Conservation (phyloP, 1,140 invertebrate genomes). For the Bombus cullumanus region DNA sequence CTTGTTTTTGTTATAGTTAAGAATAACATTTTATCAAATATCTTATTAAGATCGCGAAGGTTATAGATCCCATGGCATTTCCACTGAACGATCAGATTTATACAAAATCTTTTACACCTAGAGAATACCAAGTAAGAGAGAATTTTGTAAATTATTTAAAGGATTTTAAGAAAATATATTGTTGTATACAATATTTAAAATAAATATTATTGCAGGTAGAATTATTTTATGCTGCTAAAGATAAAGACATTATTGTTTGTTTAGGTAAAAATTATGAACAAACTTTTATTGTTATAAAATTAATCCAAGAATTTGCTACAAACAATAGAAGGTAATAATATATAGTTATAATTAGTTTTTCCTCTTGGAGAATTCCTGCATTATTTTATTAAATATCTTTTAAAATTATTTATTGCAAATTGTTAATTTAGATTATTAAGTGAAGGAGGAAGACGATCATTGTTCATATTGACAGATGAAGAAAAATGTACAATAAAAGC, state of each 20-base stretch:
- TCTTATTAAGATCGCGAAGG: neutral
- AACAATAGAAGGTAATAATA: slow-evolving; percentile 81
- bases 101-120: slow-evolving; percentile 88
- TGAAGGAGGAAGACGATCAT: slow-evolving; percentile 80
- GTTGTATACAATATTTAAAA: neutral
- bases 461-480: slow-evolving; percentile 84
- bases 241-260: slow-evolving; percentile 93
- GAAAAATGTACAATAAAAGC: slow-evolving; percentile 85
- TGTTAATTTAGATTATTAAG: slow-evolving; percentile 74
- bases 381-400: neutral
- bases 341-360: slow-evolving; percentile 40
- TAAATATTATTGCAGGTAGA: slow-evolving; percentile 85
- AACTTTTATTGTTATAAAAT: slow-evolving; percentile 93
- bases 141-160: slow-evolving; percentile 38
- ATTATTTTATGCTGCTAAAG: slow-evolving; percentile 90
- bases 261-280: slow-evolving; percentile 92
- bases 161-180: neutral
- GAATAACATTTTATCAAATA: slow-evolving; percentile 4
- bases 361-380: neutral
- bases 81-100: slow-evolving; percentile 86
- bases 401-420: slow-evolving; percentile 50
- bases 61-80: slow-evolving; percentile 83
- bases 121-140: slow-evolving; percentile 87
- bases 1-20: neutral
- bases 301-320: slow-evolving; percentile 90